phyloP scores from a whole-genome alignment of 2,888 invertebrate species.

The Dilophus febrilis region DNA sequence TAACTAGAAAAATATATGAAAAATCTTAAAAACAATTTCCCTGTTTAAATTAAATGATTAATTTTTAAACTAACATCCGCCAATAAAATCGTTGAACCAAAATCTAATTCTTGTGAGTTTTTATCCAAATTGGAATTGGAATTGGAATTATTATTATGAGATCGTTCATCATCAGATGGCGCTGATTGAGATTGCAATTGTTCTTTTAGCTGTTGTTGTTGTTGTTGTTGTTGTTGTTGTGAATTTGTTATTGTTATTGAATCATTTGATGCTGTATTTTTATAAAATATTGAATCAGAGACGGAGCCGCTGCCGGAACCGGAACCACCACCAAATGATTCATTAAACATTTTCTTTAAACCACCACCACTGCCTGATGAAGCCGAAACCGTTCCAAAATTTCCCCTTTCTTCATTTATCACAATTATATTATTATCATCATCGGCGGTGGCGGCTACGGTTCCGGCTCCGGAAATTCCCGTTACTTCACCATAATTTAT shows the following conservation, averaged over 20 bases:
- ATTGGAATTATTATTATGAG: too few relatives aligned
- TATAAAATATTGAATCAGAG: too few relatives aligned
- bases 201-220: constrained; percentile 7
- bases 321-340: too few relatives aligned
- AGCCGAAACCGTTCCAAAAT: background rate
- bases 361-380: too few relatives aligned
- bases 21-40: background rate
- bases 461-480: too few relatives aligned
- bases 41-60: background rate
- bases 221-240: too few relatives aligned
- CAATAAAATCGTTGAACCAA: constrained; percentile 21
- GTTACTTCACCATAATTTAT: too few relatives aligned
- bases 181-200: constrained; percentile 9
- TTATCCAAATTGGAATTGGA: background rate
- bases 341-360: background rate
- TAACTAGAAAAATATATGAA: too few relatives aligned
- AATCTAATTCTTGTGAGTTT: constrained; percentile 16
- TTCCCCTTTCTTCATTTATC: background rate
- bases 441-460: too few relatives aligned
- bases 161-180: constrained; percentile 8
- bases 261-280: too few relatives aligned
- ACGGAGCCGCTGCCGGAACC: too few relatives aligned
- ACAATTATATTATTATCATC: background rate
- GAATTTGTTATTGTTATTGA: too few relatives aligned
- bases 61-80: constrained; percentile 21